Conservation (phyloP, 2,888 invertebrate genomes). For the Spilarctia lutea region DNA sequence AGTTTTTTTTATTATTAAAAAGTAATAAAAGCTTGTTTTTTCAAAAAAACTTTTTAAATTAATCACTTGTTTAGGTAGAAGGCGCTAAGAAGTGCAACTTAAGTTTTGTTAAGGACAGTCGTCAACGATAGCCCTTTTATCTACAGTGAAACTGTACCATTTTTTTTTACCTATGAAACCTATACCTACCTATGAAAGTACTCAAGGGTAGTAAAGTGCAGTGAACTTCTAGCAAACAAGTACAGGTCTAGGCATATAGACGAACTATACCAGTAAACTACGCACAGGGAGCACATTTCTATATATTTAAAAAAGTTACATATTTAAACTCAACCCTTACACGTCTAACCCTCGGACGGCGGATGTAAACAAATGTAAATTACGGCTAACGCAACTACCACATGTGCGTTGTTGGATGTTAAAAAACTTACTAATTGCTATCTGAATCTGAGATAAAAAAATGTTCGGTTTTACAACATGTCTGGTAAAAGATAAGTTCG, state of each 20-base stretch:
- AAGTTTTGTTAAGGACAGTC: too few relatives aligned
- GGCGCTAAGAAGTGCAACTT: too few relatives aligned
- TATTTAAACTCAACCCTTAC: conserved; percentile 50
- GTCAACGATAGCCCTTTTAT: too few relatives aligned
- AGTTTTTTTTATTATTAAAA: too few relatives aligned
- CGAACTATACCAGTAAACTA: not conserved
- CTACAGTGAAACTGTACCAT: too few relatives aligned
- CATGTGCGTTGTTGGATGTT: conserved; percentile 72
- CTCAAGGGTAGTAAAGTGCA: not conserved
- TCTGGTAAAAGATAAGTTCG: conserved; percentile 62
- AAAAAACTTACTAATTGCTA: conserved; percentile 65
- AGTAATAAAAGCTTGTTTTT: too few relatives aligned
- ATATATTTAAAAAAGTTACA: conserved; percentile 7
- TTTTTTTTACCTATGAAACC: too few relatives aligned
- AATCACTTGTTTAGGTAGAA: too few relatives aligned
- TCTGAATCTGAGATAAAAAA: conserved; percentile 57
- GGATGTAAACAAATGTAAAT: conserved; percentile 81
- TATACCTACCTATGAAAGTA: not conserved
- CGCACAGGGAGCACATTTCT: not conserved
- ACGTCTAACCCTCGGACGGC: conserved; percentile 69
- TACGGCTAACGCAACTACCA: conserved; percentile 62
- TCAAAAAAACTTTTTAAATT: too few relatives aligned
- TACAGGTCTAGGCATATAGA: not conserved
- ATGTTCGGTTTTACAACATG: conserved; percentile 65
- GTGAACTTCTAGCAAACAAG: not conserved